A percentile compares a stretch with the other conserved stretches of the same genome.
phyloP scores from a whole-genome alignment of 2,888 invertebrate species.

The Sceliomorpha sp. region DNA sequence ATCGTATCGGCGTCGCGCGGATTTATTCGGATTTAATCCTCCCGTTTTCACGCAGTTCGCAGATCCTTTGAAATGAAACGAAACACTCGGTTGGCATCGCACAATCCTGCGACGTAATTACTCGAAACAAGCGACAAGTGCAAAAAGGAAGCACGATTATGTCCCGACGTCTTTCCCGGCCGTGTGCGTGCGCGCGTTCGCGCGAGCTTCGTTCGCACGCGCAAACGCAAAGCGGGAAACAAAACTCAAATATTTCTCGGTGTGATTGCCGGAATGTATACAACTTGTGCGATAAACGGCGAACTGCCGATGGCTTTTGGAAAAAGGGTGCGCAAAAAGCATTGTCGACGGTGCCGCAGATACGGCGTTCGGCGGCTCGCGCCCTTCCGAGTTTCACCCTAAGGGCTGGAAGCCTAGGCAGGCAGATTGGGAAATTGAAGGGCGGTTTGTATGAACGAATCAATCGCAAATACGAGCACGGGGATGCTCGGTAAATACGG shows the following conservation, averaged over 20 bases:
- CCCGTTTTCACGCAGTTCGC: too few relatives aligned
- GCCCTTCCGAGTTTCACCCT: slow-evolving; percentile 27
- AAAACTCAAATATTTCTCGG: slow-evolving; percentile 28
- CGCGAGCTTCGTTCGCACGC: neutral
- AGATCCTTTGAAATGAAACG: too few relatives aligned
- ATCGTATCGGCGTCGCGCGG: too few relatives aligned
- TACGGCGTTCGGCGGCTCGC: slow-evolving; percentile 22
- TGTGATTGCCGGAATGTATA: slow-evolving; percentile 5
- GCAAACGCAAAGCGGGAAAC: slow-evolving; percentile 2
- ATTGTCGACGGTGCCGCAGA: slow-evolving; percentile 17
- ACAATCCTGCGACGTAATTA: too few relatives aligned
- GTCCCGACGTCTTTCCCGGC: neutral
- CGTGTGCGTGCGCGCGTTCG: neutral
- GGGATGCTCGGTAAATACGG: slow-evolving; percentile 1
- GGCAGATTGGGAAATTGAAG: slow-evolving; percentile 34
- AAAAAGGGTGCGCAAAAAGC: slow-evolving; percentile 22
- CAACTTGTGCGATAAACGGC: slow-evolving; percentile 29
- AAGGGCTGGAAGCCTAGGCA: slow-evolving; percentile 12
- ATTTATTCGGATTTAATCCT: too few relatives aligned
- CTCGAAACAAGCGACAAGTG: too few relatives aligned
- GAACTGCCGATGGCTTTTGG: slow-evolving; percentile 23
- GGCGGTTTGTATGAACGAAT: slow-evolving; percentile 33
- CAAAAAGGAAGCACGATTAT: too few relatives aligned
- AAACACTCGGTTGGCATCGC: too few relatives aligned
- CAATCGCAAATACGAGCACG: slow-evolving; percentile 28